phyloP scores from a whole-genome alignment of 2,888 invertebrate species.

The Formica aserva region DNA sequence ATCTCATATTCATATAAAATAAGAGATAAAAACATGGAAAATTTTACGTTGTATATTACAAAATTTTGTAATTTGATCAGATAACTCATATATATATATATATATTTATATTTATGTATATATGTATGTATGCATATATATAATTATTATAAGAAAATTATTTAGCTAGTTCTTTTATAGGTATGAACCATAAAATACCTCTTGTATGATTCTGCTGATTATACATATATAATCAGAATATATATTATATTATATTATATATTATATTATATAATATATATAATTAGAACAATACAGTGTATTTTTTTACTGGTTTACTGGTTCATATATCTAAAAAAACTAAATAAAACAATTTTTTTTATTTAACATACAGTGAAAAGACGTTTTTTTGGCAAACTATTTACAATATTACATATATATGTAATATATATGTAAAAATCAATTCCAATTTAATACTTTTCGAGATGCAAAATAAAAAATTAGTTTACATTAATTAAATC shows the following conservation, averaged over 20 bases:
- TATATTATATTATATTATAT: neutral
- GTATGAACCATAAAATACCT: too few species aligned
- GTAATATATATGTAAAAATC: neutral
- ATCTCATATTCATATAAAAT: neutral
- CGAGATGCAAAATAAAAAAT: neutral
- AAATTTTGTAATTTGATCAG: neutral
- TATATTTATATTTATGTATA: too few species aligned
- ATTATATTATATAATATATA: too few species aligned
- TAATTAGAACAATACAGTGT: too few species aligned
- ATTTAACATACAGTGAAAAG: neutral
- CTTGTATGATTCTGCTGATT: too few species aligned
- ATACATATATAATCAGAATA: too few species aligned
- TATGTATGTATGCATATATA: too few species aligned
- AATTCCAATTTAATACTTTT: neutral
- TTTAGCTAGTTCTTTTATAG: too few species aligned
- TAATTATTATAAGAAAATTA: too few species aligned
- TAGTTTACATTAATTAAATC: neutral
- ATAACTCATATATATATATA: neutral
- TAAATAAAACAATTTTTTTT: neutral
- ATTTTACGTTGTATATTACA: neutral
- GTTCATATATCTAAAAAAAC: neutral
- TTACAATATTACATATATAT: neutral
- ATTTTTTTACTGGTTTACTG: neutral
- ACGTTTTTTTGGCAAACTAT: neutral
- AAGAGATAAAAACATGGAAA: conserved; percentile 1